Evolutionary conservation across 1,140 invertebrate genomes (phyloP).

Genomic region (Oedothorax gibbosus): DNA sequence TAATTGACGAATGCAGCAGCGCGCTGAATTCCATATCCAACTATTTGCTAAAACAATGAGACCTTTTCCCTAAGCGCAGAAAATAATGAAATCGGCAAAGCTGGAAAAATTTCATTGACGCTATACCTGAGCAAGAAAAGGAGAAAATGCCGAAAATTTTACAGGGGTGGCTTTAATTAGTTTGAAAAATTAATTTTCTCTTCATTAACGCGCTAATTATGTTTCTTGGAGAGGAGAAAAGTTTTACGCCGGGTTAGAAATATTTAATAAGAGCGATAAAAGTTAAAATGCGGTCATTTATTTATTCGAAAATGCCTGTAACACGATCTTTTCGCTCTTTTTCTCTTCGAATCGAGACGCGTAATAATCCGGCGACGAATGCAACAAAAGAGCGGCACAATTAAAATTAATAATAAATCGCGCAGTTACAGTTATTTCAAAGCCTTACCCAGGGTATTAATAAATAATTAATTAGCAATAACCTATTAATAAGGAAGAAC

Average conservation of each 20-base stretch:
- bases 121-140: slow-evolving; percentile 35
- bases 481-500: slow-evolving; percentile 55
- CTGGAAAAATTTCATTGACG: slow-evolving; percentile 35
- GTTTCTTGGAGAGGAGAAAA: slow-evolving; percentile 48
- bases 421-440: slow-evolving; percentile 50
- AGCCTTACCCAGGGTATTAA: slow-evolving; percentile 54
- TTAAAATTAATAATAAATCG: slow-evolving; percentile 61
- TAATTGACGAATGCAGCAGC: slow-evolving; percentile 18
- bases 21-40: background rate
- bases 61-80: background rate
- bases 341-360: slow-evolving; percentile 33
- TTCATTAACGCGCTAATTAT: slow-evolving; percentile 60
- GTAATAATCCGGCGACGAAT: slow-evolving; percentile 49
- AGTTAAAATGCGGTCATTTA: slow-evolving; percentile 61
- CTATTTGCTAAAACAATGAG: slow-evolving; percentile 7
- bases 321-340: slow-evolving; percentile 43
- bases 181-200: slow-evolving; percentile 61
- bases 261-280: slow-evolving; percentile 62
- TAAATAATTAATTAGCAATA: slow-evolving; percentile 61
- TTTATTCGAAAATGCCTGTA: slow-evolving; percentile 59
- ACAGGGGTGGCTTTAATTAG: slow-evolving; percentile 51
- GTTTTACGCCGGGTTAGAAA: slow-evolving; percentile 52
- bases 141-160: slow-evolving; percentile 43
- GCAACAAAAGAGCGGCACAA: slow-evolving; percentile 57
- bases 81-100: background rate